Evolutionary conservation across 64 coral and sea anemone species (phyloP).

Genomic region (Stylophora pistillata): DNA sequence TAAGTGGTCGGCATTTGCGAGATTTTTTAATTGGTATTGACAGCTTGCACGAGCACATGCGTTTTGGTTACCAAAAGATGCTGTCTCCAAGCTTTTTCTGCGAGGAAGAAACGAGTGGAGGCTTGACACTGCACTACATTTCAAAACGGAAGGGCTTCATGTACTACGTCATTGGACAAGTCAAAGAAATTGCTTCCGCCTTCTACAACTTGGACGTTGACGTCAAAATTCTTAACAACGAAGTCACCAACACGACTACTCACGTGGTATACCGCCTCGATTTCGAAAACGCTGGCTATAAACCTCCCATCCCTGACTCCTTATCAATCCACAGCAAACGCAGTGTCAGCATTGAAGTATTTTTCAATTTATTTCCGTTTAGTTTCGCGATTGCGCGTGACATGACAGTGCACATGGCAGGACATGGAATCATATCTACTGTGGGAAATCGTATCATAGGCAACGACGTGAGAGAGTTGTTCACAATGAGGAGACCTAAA

Average conservation of each 20-base stretch:
- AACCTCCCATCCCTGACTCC: conserved; percentile 37
- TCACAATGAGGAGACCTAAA: conserved; percentile 82
- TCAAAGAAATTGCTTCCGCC: conserved; percentile 68
- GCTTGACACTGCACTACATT: conserved; percentile 70
- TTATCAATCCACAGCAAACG: conserved; percentile 32
- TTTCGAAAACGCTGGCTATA: conserved; percentile 70
- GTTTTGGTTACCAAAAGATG: conserved; percentile 87
- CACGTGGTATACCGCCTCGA: conserved; percentile 61
- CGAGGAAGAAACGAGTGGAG: conserved; percentile 67
- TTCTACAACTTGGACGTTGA: conserved; percentile 73
- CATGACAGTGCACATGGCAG: conserved; percentile 74
- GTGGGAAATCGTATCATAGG: conserved; percentile 73
- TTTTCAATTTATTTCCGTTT: conserved; percentile 85
- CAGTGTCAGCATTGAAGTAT: conserved; percentile 57
- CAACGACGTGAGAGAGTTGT: conserved; percentile 60
- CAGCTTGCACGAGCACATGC: conserved; percentile 88
- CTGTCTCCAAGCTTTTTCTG: conserved; percentile 86
- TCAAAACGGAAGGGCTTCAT: conserved; percentile 72
- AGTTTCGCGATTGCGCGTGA: conserved; percentile 69
- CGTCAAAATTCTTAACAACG: conserved; percentile 66
- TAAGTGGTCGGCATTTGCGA: conserved; percentile 84
- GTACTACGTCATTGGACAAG: conserved; percentile 81
- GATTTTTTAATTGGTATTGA: conserved; percentile 91
- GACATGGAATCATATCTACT: conserved; percentile 58
- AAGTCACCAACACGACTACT: conserved; percentile 26